Evolutionary conservation across 2,113 vertebrate species (phyloP).

Genomic region (Thryonomys swinderianus): DNA sequence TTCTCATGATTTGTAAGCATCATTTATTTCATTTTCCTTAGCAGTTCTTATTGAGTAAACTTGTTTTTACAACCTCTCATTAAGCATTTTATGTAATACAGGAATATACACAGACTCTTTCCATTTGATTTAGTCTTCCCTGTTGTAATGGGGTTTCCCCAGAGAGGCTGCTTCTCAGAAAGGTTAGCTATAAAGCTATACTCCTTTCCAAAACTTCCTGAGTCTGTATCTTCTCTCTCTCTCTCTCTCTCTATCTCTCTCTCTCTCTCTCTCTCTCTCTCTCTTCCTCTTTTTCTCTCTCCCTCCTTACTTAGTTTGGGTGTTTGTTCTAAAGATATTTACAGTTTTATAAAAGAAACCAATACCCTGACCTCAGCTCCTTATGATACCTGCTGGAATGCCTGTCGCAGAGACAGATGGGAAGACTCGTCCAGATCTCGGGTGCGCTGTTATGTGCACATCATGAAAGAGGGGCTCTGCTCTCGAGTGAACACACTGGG

Average conservation of each 20-base stretch:
- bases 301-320: constrained; percentile 62
- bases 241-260: neutral
- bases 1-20: constrained; percentile 30
- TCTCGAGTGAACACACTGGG: constrained; percentile 95
- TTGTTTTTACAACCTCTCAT: constrained; percentile 39
- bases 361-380: constrained; percentile 90
- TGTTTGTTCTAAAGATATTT: constrained; percentile 90
- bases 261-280: neutral
- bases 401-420: constrained; percentile 92
- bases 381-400: constrained; percentile 95
- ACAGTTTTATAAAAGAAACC: constrained; percentile 91
- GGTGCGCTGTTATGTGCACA: constrained; percentile 96
- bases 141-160: constrained; percentile 41
- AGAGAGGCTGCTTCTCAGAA: neutral
- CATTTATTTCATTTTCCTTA: constrained; percentile 53
- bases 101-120: constrained; percentile 52
- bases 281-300: neutral
- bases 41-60: constrained; percentile 9
- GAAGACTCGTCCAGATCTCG: constrained; percentile 92
- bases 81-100: constrained; percentile 25
- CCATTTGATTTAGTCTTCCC: constrained; percentile 49
- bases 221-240: constrained; percentile 44
- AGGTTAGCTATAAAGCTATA: neutral
- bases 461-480: constrained; percentile 95
- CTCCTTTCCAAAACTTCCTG: constrained; percentile 45